phyloP scores from a whole-genome alignment of 2,797 vertebrate genomes.

The Emys orbicularis region DNA sequence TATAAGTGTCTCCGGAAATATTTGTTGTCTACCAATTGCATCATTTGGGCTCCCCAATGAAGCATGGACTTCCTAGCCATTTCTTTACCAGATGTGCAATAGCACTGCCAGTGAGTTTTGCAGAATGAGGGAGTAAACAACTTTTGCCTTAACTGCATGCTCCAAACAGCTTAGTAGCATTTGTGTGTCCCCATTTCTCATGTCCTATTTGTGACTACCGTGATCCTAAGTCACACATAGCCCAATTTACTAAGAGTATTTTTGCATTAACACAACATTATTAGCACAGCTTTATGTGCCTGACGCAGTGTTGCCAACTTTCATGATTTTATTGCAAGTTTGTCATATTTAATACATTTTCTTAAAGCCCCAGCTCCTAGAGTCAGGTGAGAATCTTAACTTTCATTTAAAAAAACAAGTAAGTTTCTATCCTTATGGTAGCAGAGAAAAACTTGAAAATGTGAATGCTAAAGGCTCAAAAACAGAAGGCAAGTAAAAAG shows the following conservation, averaged over 20 bases:
- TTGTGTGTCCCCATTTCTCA: neutral
- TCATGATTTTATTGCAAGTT: neutral
- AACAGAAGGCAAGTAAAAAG: neutral
- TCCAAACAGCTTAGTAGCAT: conserved; percentile 16
- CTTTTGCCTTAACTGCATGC: neutral
- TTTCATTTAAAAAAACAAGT: conserved; percentile 23
- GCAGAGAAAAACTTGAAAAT: neutral
- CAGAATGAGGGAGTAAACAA: conserved; percentile 37
- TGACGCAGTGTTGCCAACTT: neutral
- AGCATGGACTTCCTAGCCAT: neutral
- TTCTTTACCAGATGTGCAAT: neutral
- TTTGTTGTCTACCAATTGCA: neutral
- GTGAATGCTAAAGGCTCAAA: neutral
- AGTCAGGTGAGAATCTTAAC: neutral
- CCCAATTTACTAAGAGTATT: neutral
- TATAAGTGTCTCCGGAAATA: neutral
- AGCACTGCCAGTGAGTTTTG: conserved; percentile 23
- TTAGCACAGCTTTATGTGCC: no score
- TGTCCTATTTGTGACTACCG: neutral
- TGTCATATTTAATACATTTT: neutral
- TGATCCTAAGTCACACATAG: neutral
- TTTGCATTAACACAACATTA: neutral
- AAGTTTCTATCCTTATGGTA: neutral
- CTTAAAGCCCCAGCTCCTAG: neutral
- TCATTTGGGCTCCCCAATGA: rapidly evolving